A percentile compares a stretch with the other conserved stretches of the same genome.
phyloP scores from a whole-genome alignment of 2,888 invertebrate species.

The Apotomis betuletana region DNA sequence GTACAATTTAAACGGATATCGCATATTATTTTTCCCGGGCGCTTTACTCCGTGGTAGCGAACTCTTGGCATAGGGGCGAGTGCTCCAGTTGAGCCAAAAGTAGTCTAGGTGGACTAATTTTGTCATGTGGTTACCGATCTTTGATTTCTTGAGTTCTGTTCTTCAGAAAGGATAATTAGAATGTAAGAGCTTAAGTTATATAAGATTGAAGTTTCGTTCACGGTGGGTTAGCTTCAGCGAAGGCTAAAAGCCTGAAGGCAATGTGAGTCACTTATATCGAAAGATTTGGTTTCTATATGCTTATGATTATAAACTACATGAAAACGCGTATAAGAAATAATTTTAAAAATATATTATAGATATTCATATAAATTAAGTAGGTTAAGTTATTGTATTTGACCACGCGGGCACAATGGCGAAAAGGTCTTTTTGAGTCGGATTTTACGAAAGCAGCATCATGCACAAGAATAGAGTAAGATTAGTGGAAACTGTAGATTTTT shows the following conservation, averaged over 20 bases:
- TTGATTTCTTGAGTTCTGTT: background rate
- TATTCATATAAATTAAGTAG: constrained; percentile 50
- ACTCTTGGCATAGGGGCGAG: too few species aligned
- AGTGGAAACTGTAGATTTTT: constrained; percentile 79
- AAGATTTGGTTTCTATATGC: constrained; percentile 68
- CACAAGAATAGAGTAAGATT: constrained; percentile 73
- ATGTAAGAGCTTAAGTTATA: constrained; percentile 1
- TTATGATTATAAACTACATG: constrained; percentile 75
- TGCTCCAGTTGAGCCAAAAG: too few species aligned
- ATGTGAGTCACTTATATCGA: constrained; percentile 78
- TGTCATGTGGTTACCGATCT: too few species aligned
- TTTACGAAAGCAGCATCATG: constrained; percentile 64
- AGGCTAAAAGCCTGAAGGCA: constrained; percentile 48
- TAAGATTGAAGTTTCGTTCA: background rate
- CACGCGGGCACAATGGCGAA: constrained; percentile 79
- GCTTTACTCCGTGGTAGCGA: too few species aligned
- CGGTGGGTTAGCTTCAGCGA: background rate
- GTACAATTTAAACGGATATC: too few species aligned
- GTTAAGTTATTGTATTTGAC: constrained; percentile 53
- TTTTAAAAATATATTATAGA: constrained; percentile 52
- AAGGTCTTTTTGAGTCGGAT: constrained; percentile 44
- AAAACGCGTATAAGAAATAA: constrained; percentile 57
- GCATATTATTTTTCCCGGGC: too few species aligned
- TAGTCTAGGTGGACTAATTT: too few species aligned
- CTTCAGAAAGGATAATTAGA: constrained; percentile 11